Conservation (phyloP, 2,797 vertebrate species). For the Ptychadena robeensis region DNA sequence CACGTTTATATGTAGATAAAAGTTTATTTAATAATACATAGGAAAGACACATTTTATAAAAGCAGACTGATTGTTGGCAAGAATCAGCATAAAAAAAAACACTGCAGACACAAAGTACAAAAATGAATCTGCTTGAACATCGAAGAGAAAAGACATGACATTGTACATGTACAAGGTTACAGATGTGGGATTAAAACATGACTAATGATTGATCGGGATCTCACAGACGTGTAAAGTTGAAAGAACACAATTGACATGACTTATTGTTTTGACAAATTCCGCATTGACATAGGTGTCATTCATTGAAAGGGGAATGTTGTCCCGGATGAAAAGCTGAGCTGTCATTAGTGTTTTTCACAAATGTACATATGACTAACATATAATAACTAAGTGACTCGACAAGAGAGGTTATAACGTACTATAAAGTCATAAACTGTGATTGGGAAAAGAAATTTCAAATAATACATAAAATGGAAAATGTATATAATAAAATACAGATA, state of each 20-base stretch:
- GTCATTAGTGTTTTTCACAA: conserved; percentile 68
- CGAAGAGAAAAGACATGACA: conserved; percentile 68
- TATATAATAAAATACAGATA: too few species aligned
- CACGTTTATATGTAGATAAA: neutral
- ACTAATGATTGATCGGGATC: conserved; percentile 75
- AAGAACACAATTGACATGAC: conserved; percentile 72
- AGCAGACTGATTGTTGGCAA: conserved; percentile 64
- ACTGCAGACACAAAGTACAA: conserved; percentile 64
- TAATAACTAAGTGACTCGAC: conserved; percentile 68
- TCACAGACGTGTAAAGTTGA: conserved; percentile 73
- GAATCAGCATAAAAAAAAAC: conserved; percentile 65
- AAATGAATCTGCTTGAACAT: conserved; percentile 69
- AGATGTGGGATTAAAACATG: conserved; percentile 76
- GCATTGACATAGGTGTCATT: conserved; percentile 74
- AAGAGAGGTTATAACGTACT: conserved; percentile 57
- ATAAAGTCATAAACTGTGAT: neutral
- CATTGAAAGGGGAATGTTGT: conserved; percentile 74
- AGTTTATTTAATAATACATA: neutral
- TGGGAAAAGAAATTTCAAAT: too few species aligned
- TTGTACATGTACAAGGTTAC: conserved; percentile 77
- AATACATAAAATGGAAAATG: too few species aligned
- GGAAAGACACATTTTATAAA: neutral
- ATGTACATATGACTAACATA: conserved; percentile 70
- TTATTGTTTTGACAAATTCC: conserved; percentile 74
- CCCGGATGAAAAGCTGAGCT: conserved; percentile 69